Conservation (phyloP, 92 coral and sea anemone species). For the Phenganax marumi region DNA sequence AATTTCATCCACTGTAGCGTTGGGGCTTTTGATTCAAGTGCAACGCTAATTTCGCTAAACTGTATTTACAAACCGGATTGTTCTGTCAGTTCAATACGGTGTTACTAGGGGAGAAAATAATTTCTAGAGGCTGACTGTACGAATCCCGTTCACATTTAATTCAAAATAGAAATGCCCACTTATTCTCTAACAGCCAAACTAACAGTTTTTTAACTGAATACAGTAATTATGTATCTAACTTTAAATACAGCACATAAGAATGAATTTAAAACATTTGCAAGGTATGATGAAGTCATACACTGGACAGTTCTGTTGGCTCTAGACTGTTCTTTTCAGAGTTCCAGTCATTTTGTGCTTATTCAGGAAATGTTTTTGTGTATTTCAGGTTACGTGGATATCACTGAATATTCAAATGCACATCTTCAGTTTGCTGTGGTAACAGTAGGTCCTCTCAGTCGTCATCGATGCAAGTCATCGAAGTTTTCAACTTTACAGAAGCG, state of each 20-base stretch:
- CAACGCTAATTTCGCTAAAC: background rate
- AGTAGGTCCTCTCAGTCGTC: conserved; percentile 69
- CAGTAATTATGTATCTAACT: no score
- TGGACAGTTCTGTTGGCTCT: no score
- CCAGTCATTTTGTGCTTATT: background rate
- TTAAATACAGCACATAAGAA: no score
- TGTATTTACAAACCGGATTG: background rate
- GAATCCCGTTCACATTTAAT: no score
- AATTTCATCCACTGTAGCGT: conserved; percentile 49
- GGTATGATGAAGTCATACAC: no score
- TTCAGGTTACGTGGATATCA: conserved; percentile 37
- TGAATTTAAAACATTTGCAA: no score
- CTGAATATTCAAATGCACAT: conserved; percentile 32
- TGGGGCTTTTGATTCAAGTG: conserved; percentile 79
- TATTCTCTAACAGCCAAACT: no score
- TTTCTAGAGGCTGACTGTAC: no score
- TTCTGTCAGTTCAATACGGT: background rate
- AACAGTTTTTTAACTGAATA: no score
- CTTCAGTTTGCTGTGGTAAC: conserved; percentile 60
- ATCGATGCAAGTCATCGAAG: conserved; percentile 60
- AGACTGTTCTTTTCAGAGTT: background rate
- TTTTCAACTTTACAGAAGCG: conserved; percentile 26
- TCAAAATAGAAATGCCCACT: no score
- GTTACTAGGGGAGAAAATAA: no score
- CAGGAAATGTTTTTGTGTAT: background rate